Evolutionary conservation across 2,113 vertebrate species (phyloP).

Genomic region (Lagopus muta): DNA sequence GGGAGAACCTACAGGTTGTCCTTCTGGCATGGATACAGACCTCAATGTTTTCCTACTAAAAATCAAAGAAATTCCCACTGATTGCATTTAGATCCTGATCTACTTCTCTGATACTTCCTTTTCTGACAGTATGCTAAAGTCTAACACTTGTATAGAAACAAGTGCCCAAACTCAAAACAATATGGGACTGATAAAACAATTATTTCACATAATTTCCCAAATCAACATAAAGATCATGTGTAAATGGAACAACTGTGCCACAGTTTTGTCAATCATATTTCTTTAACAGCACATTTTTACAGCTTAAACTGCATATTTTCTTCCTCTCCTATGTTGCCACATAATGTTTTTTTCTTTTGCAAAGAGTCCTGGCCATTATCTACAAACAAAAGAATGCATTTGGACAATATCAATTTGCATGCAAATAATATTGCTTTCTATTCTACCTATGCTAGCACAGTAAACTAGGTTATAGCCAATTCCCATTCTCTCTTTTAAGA

Average conservation of each 20-base stretch:
- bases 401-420: constrained; percentile 54
- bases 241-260: background rate
- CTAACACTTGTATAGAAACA: background rate
- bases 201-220: background rate
- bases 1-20: background rate
- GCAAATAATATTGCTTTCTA: constrained; percentile 45
- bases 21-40: background rate
- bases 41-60: background rate
- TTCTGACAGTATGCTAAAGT: background rate
- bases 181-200: background rate
- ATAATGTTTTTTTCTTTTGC: background rate
- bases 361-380: background rate
- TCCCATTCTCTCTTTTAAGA: constrained; percentile 12
- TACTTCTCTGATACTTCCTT: background rate
- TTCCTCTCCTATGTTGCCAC: background rate
- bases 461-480: constrained; percentile 7
- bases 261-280: background rate
- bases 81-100: background rate
- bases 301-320: background rate
- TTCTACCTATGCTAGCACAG: background rate
- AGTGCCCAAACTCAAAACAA: background rate
- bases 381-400: constrained; percentile 4
- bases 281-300: background rate
- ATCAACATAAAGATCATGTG: background rate
- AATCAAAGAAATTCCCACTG: background rate